These are phyloP conservation scores for Norana najaformis DNA, from an alignment of 2,888 invertebrate genomes.

Conservation along the genomic window DNA sequence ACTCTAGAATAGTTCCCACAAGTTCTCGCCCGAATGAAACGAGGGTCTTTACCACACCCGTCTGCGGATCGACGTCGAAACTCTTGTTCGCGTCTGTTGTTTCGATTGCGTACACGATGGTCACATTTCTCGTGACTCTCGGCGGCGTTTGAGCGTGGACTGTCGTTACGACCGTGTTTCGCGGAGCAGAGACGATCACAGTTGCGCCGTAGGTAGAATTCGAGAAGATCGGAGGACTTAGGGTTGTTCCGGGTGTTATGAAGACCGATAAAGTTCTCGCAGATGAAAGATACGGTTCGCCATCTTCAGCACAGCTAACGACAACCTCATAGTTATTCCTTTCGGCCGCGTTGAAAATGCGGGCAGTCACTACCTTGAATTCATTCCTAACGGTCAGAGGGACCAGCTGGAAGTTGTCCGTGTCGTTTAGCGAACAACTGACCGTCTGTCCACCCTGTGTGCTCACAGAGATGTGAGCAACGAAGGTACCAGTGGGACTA, in stretches of 20 bases:
- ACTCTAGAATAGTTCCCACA: not conserved
- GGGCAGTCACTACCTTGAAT: slow-evolving; percentile 28
- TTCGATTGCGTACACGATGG: not conserved
- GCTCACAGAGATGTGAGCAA: slow-evolving; percentile 35
- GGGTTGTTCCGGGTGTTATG: not conserved
- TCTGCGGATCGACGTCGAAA: slow-evolving; percentile 20
- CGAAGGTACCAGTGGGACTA: slow-evolving; percentile 33
- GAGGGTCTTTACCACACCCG: slow-evolving; percentile 6
- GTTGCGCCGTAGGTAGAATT: not conserved
- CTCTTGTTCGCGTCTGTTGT: not conserved
- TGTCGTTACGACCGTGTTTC: not conserved
- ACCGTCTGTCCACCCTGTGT: slow-evolving; percentile 6
- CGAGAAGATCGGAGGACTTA: not conserved
- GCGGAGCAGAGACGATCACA: not conserved
- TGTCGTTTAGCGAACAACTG: slow-evolving; percentile 19
- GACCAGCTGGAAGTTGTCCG: slow-evolving; percentile 26
- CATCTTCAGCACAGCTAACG: not conserved
- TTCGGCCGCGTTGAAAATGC: not conserved
- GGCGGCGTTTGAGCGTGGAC: not conserved
- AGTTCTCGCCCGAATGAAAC: not conserved
- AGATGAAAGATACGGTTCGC: not conserved
- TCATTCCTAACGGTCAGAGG: not conserved
- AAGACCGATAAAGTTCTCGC: not conserved
- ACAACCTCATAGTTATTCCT: not conserved
- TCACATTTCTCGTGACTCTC: not conserved